phyloP scores from a whole-genome alignment of 2,113 vertebrate species.

The Paralichthys olivaceus region DNA sequence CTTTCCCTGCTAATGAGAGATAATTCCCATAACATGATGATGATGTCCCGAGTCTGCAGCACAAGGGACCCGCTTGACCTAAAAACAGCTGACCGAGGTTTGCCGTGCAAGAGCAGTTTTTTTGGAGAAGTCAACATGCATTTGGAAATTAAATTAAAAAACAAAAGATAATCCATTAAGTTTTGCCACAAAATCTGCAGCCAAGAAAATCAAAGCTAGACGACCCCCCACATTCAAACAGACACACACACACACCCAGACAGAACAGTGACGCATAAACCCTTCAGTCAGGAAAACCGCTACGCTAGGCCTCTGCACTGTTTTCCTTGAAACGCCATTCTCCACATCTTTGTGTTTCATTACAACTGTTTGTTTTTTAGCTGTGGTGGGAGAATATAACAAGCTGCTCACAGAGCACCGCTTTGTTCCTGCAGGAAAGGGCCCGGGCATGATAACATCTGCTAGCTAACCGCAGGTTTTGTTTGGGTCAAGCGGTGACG shows the following conservation, averaged over 20 bases:
- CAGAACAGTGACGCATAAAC: constrained; percentile 22
- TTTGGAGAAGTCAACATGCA: constrained; percentile 15
- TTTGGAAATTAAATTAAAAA: background rate
- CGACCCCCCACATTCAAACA: background rate
- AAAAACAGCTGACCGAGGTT: constrained; percentile 19
- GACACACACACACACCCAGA: constrained; percentile 1
- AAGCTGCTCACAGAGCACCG: constrained; percentile 23
- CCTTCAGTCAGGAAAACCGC: constrained; percentile 32
- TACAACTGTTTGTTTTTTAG: constrained; percentile 63
- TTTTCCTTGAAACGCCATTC: constrained; percentile 36
- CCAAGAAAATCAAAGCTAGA: constrained; percentile 43
- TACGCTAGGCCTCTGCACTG: constrained; percentile 8
- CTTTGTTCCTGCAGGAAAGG: constrained; percentile 76
- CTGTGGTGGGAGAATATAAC: constrained; percentile 40
- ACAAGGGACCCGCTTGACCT: constrained; percentile 5
- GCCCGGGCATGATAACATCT: constrained; percentile 70
- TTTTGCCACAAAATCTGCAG: constrained; percentile 17
- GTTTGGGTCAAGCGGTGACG: constrained; percentile 62
- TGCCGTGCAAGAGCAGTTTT: background rate
- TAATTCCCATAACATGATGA: constrained; percentile 40
- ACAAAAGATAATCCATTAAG: background rate
- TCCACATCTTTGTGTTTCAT: constrained; percentile 57
- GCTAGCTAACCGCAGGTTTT: constrained; percentile 53
- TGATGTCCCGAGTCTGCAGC: background rate
- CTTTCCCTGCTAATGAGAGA: constrained; percentile 32